Evolutionary conservation across 2,888 invertebrate genomes (phyloP), one percentile per base, ranked within the genome.

Genomic region (Microctonus aethiopoides): DNA sequence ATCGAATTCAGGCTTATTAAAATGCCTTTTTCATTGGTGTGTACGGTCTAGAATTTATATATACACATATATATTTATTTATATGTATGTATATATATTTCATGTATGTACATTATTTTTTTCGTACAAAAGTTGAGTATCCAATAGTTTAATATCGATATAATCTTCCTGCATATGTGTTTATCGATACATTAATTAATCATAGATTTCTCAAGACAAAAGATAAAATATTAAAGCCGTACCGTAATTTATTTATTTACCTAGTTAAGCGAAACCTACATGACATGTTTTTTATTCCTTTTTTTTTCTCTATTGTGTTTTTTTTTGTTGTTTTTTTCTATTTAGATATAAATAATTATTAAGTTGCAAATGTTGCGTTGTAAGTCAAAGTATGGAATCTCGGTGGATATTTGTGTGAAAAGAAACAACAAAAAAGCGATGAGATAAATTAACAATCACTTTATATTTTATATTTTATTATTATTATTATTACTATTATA

Each of bases 231-330:
- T 41, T 22, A 78, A 72, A n/a, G n/a, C n/a, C 74, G 70, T 74
- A 74, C 75, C 75, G 74, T 77, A 72, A 80, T 79, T 81, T 80
- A 81, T 81, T 83, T 81, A 79, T 80, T 78, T 75, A 73, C 78
- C 77, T 74, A 80, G 74, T 76, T 80, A 78, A 78, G 74, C 73
- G 70, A 75, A 76, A 75, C 73, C 73, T 69, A 80, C 81, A 80
- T 80, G 81, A 82, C 81, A 80, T 74, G 73, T 77, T 75, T 76
- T 73, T 69, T 73, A 71, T 71, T 62, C 24, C 66, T 64, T 67
- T n/a, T n/a, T n/a, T n/a, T n/a, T n/a, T n/a, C n/a, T n/a, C n/a
- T n/a, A n/a, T n/a, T n/a, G n/a, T n/a, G n/a, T 56, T 66, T 66
- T 60, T 65, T 72, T 72, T 70, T 57, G 68, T 67, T 72, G 69